Conservation (phyloP, 2,113 vertebrate species). For the Pelvicachromis taeniatus region DNA sequence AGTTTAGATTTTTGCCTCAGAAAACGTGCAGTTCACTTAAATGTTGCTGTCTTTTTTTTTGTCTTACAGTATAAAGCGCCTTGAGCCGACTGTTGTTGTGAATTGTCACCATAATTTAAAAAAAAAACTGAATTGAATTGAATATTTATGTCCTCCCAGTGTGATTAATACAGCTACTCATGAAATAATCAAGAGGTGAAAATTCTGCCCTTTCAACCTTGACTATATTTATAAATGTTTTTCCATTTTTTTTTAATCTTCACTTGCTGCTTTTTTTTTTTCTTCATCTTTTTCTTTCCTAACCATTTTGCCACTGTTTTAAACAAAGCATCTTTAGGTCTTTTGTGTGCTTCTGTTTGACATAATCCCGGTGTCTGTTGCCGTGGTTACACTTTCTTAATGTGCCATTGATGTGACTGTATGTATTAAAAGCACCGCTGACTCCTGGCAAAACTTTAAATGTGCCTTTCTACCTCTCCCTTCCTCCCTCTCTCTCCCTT, state of each 20-base stretch:
- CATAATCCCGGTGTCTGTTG: conserved; percentile 62
- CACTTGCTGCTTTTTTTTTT: not conserved
- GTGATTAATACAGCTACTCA: not conserved
- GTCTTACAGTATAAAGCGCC: not conserved
- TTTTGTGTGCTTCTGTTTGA: conserved; percentile 47
- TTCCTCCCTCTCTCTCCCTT: not conserved
- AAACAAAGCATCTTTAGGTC: conserved; percentile 42
- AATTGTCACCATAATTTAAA: not conserved
- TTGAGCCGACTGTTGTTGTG: not conserved
- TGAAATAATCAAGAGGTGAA: not conserved
- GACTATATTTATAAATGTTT: not conserved
- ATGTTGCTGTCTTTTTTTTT: not conserved
- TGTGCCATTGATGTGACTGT: conserved; percentile 60
- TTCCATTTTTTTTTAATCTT: not conserved
- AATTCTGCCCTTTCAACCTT: not conserved
- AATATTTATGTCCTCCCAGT: not conserved
- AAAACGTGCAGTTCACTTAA: not conserved
- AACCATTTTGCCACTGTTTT: not conserved
- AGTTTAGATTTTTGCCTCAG: not conserved
- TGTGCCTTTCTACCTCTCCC: not conserved
- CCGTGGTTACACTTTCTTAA: conserved; percentile 65
- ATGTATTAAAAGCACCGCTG: conserved; percentile 48
- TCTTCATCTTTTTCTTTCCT: not conserved
- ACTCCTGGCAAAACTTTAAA: conserved; percentile 40
- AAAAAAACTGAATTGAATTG: not conserved